Percentiles rank a stretch among this genome's conserved stretches.
These are phyloP conservation scores for Lepilemur ruficaudatus DNA, from an alignment of 2,797 vertebrate genomes.

Conservation along the genomic window DNA sequence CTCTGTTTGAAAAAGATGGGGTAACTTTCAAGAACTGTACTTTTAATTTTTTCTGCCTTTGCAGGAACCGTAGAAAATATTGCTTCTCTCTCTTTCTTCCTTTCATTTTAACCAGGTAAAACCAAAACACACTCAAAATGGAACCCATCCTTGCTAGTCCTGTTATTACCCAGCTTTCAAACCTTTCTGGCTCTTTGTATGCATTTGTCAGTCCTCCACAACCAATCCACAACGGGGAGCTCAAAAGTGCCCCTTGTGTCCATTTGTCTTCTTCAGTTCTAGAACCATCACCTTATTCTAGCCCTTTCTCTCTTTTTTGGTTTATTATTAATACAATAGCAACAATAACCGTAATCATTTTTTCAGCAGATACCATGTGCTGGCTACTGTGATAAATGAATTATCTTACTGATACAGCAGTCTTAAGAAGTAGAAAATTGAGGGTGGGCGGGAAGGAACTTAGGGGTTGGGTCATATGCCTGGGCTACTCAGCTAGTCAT, in stretches of 20 bases:
- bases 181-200: constrained; percentile 1
- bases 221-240: neutral
- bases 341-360: neutral
- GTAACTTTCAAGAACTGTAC: neutral
- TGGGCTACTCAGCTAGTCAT: neutral
- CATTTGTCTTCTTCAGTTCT: neutral
- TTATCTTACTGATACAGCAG: neutral
- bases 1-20: neutral
- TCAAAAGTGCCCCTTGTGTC: neutral
- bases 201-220: neutral
- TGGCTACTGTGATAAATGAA: neutral
- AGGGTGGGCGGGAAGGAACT: neutral
- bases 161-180: neutral
- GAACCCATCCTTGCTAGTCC: neutral
- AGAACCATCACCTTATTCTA: neutral
- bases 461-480: neutral
- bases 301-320: neutral
- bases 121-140: neutral
- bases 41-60: neutral
- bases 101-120: constrained; percentile 31
- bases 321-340: neutral
- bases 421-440: neutral
- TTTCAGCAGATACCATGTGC: neutral
- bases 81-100: neutral
- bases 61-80: neutral